These are phyloP conservation scores for Pollicipes pollicipes DNA, from an alignment of 1,140 invertebrate species.

Conservation along the genomic window DNA sequence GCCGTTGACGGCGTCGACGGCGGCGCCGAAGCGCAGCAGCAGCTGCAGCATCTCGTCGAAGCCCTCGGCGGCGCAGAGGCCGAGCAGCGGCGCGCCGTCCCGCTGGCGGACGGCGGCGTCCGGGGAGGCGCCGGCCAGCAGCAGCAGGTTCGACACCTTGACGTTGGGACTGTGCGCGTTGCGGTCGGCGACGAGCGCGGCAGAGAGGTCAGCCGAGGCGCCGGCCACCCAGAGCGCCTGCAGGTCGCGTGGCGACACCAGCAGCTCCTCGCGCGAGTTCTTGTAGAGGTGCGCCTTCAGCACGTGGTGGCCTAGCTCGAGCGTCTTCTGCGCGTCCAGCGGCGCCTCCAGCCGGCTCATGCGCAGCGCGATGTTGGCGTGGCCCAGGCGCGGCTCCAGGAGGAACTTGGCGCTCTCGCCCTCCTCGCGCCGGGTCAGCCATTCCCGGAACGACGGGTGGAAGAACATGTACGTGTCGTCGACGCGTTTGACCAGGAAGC, in stretches of 20 bases:
- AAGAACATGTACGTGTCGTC: conserved; percentile 94
- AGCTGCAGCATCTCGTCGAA: conserved; percentile 69
- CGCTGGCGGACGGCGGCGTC: conserved; percentile 52
- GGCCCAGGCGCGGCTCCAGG: conserved; percentile 54
- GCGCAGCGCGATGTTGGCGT: conserved; percentile 77
- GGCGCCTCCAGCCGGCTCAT: conserved; percentile 67
- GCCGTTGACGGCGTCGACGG: conserved; percentile 45
- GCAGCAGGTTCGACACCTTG: conserved; percentile 38
- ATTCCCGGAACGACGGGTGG: conserved; percentile 89
- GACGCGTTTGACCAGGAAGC: conserved; percentile 67
- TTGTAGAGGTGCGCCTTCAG: conserved; percentile 87
- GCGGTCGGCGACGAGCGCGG: conserved; percentile 59
- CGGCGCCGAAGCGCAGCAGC: conserved; percentile 76
- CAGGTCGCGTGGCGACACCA: conserved; percentile 53
- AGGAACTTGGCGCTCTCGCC: conserved; percentile 75
- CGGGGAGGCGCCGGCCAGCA: conserved; percentile 32
- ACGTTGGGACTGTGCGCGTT: conserved; percentile 92
- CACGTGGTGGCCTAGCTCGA: conserved; percentile 89
- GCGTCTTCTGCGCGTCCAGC: conserved; percentile 61
- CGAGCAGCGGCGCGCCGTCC: conserved; percentile 64
- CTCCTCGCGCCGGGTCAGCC: conserved; percentile 79
- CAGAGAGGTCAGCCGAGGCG: conserved; percentile 59
- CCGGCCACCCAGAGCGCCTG: conserved; percentile 78
- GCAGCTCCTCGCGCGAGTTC: conserved; percentile 27
- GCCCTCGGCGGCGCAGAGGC: conserved; percentile 73